Conservation (phyloP, 2,113 vertebrate species). For the Conger conger region DNA sequence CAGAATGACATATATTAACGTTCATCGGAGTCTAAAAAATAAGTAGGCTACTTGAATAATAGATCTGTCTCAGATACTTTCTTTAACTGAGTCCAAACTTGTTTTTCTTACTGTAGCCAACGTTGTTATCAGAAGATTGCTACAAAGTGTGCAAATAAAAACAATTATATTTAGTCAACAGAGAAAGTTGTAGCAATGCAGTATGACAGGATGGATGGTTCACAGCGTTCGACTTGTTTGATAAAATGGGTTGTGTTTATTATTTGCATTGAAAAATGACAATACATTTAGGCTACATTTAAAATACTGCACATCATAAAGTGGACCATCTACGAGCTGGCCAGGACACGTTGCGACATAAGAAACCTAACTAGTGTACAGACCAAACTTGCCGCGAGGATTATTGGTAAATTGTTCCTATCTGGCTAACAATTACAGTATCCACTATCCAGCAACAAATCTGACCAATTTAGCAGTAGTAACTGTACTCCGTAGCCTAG, state of each 20-base stretch:
- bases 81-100: background rate
- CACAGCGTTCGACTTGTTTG: background rate
- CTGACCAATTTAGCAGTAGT: background rate
- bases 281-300: conserved; percentile 2
- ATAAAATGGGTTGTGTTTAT: background rate
- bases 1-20: background rate
- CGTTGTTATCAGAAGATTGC: background rate
- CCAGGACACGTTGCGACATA: background rate
- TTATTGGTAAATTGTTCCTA: background rate
- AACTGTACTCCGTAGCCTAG: background rate
- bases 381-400: background rate
- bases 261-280: background rate
- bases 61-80: background rate
- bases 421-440: background rate
- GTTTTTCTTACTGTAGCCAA: background rate
- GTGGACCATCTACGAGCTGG: background rate
- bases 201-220: background rate
- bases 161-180: background rate
- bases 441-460: background rate
- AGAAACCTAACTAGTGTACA: background rate
- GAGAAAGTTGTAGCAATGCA: background rate
- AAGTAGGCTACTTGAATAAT: background rate
- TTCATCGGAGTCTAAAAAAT: background rate
- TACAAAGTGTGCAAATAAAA: background rate
- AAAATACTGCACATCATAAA: background rate